phyloP scores from a whole-genome alignment of 2,113 vertebrate genomes.

The Cryptotis parvus region DNA sequence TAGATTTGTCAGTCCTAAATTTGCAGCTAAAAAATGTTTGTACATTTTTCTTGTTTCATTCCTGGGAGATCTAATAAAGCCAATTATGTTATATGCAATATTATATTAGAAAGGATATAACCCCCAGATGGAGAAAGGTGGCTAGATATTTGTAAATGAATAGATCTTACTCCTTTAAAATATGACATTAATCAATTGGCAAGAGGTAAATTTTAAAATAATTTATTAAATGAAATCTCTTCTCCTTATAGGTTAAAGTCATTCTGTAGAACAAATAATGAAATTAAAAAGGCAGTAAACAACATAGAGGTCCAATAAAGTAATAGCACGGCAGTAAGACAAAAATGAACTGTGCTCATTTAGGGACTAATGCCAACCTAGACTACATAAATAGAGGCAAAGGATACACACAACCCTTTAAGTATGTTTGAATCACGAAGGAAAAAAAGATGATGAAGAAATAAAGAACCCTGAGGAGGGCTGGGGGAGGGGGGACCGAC shows the following conservation, averaged over 20 bases:
- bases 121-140: background rate
- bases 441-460: no score
- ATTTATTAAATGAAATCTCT: background rate
- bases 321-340: no score
- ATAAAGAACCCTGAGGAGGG: no score
- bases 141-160: background rate
- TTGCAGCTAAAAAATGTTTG: background rate
- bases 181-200: background rate
- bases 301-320: no score
- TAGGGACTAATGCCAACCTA: no score
- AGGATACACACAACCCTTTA: no score
- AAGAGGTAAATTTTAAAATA: constrained; percentile 56
- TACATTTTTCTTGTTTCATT: constrained; percentile 18
- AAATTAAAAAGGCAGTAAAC: no score
- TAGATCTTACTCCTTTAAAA: constrained; percentile 45
- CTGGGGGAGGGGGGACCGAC: no score
- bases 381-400: no score
- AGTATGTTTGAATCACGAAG: no score
- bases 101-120: background rate
- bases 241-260: background rate
- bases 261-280: no score
- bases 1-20: background rate
- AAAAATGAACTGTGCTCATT: no score
- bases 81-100: constrained; percentile 28
- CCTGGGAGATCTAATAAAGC: background rate